These are phyloP conservation scores for Anthoscopus minutus DNA, from an alignment of 2,113 vertebrate species.

Conservation along the genomic window DNA sequence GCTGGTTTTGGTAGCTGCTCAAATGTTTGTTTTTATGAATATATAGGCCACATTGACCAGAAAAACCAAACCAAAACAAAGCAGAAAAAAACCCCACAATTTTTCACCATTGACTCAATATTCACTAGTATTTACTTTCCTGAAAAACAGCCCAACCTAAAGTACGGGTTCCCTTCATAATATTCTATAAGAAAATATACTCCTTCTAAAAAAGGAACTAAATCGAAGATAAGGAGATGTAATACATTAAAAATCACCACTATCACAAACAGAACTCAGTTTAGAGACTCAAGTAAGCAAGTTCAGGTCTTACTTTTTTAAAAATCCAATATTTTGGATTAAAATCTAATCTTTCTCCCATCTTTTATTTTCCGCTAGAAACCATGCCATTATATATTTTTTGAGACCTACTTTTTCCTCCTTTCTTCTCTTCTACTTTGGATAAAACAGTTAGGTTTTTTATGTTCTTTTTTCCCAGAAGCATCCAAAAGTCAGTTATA, in stretches of 20 bases:
- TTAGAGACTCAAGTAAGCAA: background rate
- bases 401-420: background rate
- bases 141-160: background rate
- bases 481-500: background rate
- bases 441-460: background rate
- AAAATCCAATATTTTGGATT: no score
- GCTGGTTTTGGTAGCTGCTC: background rate
- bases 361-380: background rate
- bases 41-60: background rate
- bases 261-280: background rate
- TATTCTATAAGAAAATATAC: background rate
- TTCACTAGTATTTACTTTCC: background rate
- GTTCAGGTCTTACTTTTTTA: background rate
- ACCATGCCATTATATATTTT: background rate
- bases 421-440: background rate
- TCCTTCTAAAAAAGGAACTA: background rate
- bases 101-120: background rate
- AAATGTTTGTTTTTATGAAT: background rate
- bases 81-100: background rate
- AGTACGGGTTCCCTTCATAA: rapidly evolving
- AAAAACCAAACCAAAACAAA: background rate
- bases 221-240: background rate
- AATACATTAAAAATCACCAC: background rate
- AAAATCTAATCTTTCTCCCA: background rate
- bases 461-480: background rate